A percentile compares a stretch with the other conserved stretches of the same genome.
Evolutionary conservation across 2,888 invertebrate genomes (phyloP).

Genomic region (Rhamnusium bicolor): DNA sequence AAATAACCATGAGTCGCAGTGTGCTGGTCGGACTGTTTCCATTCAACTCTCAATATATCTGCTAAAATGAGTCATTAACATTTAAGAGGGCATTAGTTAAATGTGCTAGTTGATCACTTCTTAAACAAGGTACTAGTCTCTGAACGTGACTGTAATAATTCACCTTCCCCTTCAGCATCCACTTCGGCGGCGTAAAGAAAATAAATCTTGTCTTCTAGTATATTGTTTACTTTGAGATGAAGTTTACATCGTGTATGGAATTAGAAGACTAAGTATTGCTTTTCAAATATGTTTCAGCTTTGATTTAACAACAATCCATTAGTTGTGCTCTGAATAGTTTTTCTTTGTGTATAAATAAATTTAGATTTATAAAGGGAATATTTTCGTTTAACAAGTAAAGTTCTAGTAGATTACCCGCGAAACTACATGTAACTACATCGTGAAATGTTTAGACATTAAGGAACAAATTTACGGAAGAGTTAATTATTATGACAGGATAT

Average conservation of each 20-base stretch:
- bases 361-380: neutral
- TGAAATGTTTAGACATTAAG: too few species aligned
- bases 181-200: neutral
- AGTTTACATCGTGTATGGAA: neutral
- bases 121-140: conserved; percentile 49
- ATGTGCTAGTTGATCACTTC: conserved; percentile 56
- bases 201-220: conserved; percentile 4
- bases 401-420: neutral
- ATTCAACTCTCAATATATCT: conserved; percentile 36
- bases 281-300: neutral
- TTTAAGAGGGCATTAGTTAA: conserved; percentile 55
- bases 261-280: neutral
- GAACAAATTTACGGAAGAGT: too few species aligned
- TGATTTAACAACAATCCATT: conserved; percentile 14
- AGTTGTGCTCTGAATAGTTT: neutral
- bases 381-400: neutral
- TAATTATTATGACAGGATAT: too few species aligned
- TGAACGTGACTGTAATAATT: conserved; percentile 42
- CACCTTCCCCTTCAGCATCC: conserved; percentile 18
- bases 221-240: conserved; percentile 8
- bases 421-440: neutral
- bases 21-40: conserved; percentile 3
- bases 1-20: conserved; percentile 8
- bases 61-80: conserved; percentile 56
- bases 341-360: neutral